Percentiles rank a stretch among this genome's conserved stretches.
Evolutionary conservation across 2,797 vertebrate genomes (phyloP).

Genomic region (Brotogeris chrysoptera): DNA sequence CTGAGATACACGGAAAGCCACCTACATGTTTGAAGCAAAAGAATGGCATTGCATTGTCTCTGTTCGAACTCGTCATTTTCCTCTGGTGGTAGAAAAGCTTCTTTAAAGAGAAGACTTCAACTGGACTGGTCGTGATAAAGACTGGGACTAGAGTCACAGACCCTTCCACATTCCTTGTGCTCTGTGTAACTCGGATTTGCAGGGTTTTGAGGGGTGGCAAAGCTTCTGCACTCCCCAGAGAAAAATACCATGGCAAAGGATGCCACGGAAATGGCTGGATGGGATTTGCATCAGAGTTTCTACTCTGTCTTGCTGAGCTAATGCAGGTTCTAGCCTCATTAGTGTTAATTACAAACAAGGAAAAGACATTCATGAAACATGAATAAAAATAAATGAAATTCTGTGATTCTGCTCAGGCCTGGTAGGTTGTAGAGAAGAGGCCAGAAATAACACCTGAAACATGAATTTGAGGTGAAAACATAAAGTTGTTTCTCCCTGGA

Average conservation of each 20-base stretch:
- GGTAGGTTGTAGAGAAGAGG: neutral
- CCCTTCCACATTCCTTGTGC: neutral
- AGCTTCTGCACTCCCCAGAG: neutral
- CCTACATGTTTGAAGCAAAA: neutral
- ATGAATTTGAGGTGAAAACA: neutral
- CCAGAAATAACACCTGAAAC: neutral
- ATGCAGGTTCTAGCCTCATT: neutral
- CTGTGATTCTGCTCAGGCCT: neutral
- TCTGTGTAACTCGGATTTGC: neutral
- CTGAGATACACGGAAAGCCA: neutral
- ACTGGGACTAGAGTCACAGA: neutral
- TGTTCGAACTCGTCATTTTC: neutral
- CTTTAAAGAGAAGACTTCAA: slow-evolving; percentile 13
- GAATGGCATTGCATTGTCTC: neutral
- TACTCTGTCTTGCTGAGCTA: neutral
- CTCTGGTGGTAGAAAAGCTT: neutral
- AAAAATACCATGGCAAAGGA: neutral
- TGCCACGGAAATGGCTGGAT: neutral
- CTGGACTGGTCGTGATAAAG: neutral
- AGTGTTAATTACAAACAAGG: neutral
- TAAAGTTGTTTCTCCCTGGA: neutral
- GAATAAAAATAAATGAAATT: neutral
- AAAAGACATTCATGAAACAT: neutral
- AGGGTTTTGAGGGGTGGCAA: neutral
- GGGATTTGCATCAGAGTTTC: neutral